A percentile compares a stretch with the other conserved stretches of the same genome.
Conservation (phyloP, 2,888 invertebrate species). For the Polietes domitor region DNA sequence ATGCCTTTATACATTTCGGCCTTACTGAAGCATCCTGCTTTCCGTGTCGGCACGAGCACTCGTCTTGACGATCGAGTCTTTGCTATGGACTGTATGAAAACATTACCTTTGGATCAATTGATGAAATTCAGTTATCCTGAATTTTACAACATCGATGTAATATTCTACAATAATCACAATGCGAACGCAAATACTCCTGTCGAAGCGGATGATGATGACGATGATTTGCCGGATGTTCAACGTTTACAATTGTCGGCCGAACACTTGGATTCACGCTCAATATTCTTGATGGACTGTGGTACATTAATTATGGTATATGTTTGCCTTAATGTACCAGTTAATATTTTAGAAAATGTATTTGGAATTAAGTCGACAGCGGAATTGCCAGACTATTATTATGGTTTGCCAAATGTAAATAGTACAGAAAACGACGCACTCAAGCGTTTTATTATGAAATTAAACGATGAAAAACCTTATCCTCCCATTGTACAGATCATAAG, state of each 20-base stretch:
- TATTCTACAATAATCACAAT: conserved; percentile 82
- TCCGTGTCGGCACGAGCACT: conserved; percentile 93
- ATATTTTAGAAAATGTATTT: conserved; percentile 89
- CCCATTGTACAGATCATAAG: conserved; percentile 91
- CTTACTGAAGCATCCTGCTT: conserved; percentile 92
- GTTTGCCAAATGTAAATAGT: conserved; percentile 89
- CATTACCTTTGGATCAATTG: conserved; percentile 89
- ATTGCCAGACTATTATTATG: conserved; percentile 89
- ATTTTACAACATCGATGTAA: conserved; percentile 91
- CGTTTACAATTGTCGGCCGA: conserved; percentile 92
- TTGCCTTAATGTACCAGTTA: conserved; percentile 88
- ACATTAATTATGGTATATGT: conserved; percentile 91
- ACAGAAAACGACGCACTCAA: conserved; percentile 88
- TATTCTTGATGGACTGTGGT: conserved; percentile 95
- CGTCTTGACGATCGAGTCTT: conserved; percentile 95
- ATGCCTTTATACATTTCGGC: conserved; percentile 95
- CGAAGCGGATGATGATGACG: conserved; percentile 77
- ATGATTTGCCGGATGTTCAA: conserved; percentile 85
- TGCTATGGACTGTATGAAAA: conserved; percentile 96
- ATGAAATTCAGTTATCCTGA: conserved; percentile 95
- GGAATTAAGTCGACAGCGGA: conserved; percentile 86
- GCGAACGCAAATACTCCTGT: conserved; percentile 61
- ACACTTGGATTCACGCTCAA: conserved; percentile 91
- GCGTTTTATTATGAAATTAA: conserved; percentile 90
- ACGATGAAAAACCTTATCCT: conserved; percentile 91